A percentile compares a stretch with the other conserved stretches of the same genome.
Evolutionary conservation across 2,797 vertebrate genomes (phyloP).

Genomic region (Sebastes umbrosus): DNA sequence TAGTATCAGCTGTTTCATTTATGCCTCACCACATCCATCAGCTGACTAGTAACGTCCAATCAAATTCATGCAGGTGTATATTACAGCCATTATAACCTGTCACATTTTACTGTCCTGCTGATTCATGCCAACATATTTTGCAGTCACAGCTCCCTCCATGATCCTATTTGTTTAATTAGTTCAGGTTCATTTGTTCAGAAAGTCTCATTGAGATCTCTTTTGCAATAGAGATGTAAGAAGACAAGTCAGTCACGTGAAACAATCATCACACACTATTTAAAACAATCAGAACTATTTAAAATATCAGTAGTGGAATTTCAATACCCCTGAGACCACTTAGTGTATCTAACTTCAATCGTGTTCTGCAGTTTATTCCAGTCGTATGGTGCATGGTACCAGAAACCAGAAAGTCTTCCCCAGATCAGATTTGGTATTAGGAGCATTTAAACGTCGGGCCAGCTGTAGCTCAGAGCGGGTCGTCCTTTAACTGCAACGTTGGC

Average conservation of each 20-base stretch:
- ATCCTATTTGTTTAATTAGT: not conserved
- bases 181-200: not conserved
- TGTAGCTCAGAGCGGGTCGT: too few species aligned
- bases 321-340: not conserved
- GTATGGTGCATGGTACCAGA: not conserved
- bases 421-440: not conserved
- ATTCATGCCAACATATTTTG: too few species aligned
- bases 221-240: not conserved
- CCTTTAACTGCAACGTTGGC: too few species aligned
- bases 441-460: not conserved
- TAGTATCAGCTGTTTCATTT: not conserved
- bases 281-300: not conserved
- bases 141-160: too few species aligned
- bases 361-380: not conserved
- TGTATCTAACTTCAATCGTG: not conserved
- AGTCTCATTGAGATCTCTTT: not conserved
- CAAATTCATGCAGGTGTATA: not conserved
- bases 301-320: not conserved
- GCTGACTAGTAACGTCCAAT: not conserved
- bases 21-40: not conserved
- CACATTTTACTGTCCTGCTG: not conserved
- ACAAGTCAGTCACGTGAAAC: not conserved
- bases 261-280: not conserved
- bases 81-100: fast-evolving
- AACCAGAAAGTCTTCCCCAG: not conserved